These are phyloP conservation scores for Drosophila stalkeri DNA, from an alignment of 2,888 invertebrate species.

Conservation along the genomic window DNA sequence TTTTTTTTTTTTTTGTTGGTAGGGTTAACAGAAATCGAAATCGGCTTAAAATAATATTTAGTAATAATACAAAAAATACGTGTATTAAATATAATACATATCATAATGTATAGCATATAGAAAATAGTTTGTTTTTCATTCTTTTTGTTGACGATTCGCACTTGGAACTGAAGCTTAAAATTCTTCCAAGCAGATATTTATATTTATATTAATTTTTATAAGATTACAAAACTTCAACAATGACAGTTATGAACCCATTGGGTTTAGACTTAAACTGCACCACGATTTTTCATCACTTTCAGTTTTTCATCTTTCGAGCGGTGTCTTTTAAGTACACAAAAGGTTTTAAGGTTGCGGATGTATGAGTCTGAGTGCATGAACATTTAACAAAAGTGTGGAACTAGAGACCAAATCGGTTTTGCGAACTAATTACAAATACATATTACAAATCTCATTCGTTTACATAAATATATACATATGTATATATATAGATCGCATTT, in stretches of 20 bases:
- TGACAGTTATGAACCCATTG: conserved; percentile 85
- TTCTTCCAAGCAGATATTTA: conserved; percentile 15
- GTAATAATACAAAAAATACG: conserved; percentile 78
- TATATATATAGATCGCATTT: conserved; percentile 13
- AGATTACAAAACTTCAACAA: conserved; percentile 68
- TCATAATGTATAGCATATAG: conserved; percentile 50
- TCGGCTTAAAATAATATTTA: conserved; percentile 66
- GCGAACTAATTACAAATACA: conserved; percentile 45
- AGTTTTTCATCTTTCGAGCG: conserved; percentile 20
- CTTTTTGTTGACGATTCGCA: conserved; percentile 49
- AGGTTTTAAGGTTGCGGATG: conserved; percentile 15
- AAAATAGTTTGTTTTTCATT: conserved; percentile 6
- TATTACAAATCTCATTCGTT: conserved; percentile 60
- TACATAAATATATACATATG: conserved; percentile 29
- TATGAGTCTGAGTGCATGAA: conserved; percentile 3
- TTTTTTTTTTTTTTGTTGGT: conserved; percentile 29
- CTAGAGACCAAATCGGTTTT: conserved; percentile 23
- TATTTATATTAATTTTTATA: conserved; percentile 15
- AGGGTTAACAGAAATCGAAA: conserved; percentile 71
- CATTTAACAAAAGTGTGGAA: conserved; percentile 25
- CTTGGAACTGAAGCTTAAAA: conserved; percentile 16
- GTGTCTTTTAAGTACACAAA: conserved; percentile 69
- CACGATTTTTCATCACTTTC: conserved; percentile 20
- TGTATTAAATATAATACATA: conserved; percentile 64
- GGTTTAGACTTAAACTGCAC: conserved; percentile 83